Conservation (phyloP, 1,140 invertebrate genomes). For the Fopius arisanus region DNA sequence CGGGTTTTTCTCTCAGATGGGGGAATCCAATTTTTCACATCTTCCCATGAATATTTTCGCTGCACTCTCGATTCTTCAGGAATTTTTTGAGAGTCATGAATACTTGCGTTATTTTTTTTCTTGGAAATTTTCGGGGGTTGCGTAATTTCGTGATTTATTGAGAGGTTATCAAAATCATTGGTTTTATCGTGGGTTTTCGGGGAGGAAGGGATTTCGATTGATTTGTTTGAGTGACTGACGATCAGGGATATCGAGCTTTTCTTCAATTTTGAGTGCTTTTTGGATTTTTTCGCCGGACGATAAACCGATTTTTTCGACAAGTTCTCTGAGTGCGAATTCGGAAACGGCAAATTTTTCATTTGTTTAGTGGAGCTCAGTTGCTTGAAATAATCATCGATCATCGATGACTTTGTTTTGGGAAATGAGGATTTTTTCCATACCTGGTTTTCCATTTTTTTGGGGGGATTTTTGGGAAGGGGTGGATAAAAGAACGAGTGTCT, state of each 20-base stretch:
- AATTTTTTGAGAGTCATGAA: neutral
- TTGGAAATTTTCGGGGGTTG: too few species aligned
- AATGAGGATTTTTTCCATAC: neutral
- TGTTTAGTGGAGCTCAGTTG: neutral
- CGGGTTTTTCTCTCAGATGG: conserved; percentile 22
- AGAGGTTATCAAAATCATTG: too few species aligned
- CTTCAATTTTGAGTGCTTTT: neutral
- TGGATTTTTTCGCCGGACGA: neutral
- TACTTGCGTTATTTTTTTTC: too few species aligned
- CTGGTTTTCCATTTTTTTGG: neutral
- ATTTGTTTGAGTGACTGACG: neutral
- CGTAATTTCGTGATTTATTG: too few species aligned
- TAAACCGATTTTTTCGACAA: neutral
- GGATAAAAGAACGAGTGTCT: neutral
- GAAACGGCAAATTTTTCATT: neutral
- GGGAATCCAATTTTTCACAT: conserved; percentile 29
- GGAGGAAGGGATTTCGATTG: neutral
- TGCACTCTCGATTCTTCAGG: neutral
- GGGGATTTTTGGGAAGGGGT: neutral
- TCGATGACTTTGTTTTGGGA: neutral
- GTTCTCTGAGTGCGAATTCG: conserved; percentile 1
- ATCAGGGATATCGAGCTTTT: neutral
- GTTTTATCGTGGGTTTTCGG: too few species aligned
- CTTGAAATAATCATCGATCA: neutral
- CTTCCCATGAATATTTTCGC: conserved; percentile 36